These are phyloP conservation scores for Cistogaster globosa DNA, from an alignment of 2,888 invertebrate species.

Conservation along the genomic window DNA sequence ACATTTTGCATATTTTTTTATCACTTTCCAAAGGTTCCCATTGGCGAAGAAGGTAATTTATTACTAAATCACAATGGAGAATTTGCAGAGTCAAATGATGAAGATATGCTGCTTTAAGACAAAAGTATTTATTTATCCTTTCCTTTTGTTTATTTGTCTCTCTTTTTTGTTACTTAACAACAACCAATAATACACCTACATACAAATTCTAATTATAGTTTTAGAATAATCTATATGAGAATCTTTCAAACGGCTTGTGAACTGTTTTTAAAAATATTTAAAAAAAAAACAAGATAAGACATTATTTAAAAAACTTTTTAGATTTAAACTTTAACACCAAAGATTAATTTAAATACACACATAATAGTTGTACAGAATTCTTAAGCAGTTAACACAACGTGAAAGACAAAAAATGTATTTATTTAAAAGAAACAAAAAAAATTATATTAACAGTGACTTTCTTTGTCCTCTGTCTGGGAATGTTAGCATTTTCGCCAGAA, in stretches of 20 bases:
- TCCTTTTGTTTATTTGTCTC: not conserved
- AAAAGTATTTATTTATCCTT: not conserved
- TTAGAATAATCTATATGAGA: conserved; percentile 24
- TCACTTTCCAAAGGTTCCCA: conserved; percentile 76
- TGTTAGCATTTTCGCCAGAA: conserved; percentile 79
- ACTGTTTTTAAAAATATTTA: conserved; percentile 17
- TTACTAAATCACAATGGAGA: conserved; percentile 81
- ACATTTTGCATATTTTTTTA: conserved; percentile 18
- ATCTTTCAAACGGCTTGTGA: conserved; percentile 31
- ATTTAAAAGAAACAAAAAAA: conserved; percentile 1
- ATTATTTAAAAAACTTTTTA: not conserved
- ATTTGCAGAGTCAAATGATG: conserved; percentile 81
- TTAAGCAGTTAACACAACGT: not conserved
- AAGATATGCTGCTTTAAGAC: conserved; percentile 80
- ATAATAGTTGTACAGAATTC: conserved; percentile 6
- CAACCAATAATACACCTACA: conserved; percentile 9
- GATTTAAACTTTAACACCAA: conserved; percentile 59
- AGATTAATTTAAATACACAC: conserved; percentile 56
- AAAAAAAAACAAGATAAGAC: conserved; percentile 4
- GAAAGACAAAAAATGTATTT: conserved; percentile 28
- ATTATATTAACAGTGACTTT: conserved; percentile 76
- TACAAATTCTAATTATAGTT: not conserved
- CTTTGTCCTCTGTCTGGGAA: conserved; percentile 77
- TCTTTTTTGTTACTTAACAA: conserved; percentile 20
- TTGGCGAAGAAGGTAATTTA: conserved; percentile 81